Evolutionary conservation across 1,140 invertebrate genomes (phyloP).

Genomic region (Caenorhabditis latens): DNA sequence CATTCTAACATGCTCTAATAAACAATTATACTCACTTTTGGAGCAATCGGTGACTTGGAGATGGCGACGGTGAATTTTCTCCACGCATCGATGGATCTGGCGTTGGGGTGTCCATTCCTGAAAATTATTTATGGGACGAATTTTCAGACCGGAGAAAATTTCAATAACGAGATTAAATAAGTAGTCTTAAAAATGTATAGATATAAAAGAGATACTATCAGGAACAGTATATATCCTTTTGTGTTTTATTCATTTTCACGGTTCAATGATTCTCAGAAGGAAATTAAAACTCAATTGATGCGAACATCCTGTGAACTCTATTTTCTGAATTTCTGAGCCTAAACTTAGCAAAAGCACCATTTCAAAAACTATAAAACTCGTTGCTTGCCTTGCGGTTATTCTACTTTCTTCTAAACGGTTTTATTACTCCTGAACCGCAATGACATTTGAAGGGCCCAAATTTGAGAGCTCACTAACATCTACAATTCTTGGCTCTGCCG

Average conservation of each 20-base stretch:
- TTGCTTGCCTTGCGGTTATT: neutral
- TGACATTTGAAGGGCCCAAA: neutral
- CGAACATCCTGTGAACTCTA: constrained; percentile 17
- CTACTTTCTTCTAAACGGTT: neutral
- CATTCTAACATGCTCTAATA: constrained; percentile 44
- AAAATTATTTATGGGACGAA: neutral
- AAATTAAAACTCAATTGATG: neutral
- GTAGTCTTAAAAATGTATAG: neutral
- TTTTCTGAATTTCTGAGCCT: neutral
- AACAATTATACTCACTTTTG: constrained; percentile 56
- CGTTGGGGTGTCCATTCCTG: constrained; percentile 27
- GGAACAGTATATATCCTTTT: no score
- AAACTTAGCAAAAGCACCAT: neutral
- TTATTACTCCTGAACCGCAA: neutral
- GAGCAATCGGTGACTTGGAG: constrained; percentile 37
- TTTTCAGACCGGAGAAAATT: neutral
- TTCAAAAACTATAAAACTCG: neutral
- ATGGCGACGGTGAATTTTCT: constrained; percentile 31
- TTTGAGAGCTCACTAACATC: constrained; percentile 38
- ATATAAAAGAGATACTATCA: no score
- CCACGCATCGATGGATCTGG: constrained; percentile 37
- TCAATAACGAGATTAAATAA: neutral
- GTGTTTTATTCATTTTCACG: neutral
- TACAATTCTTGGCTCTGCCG: constrained; percentile 7
- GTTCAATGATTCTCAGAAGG: neutral